Evolutionary conservation across 2,113 vertebrate genomes (phyloP).

Genomic region (Naja naja): DNA sequence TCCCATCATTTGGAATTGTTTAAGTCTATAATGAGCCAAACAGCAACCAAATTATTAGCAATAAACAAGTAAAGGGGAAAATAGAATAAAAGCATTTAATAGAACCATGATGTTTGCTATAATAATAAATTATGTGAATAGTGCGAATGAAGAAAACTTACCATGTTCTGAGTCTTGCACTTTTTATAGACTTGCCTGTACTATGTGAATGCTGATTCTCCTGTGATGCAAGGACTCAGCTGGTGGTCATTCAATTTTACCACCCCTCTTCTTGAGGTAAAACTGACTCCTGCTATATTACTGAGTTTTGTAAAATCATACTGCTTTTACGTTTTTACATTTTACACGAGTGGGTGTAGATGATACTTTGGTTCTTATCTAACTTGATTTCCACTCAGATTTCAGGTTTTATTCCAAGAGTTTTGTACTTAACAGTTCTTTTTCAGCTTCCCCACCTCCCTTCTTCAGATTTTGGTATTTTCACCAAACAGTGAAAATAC

Average conservation of each 20-base stretch:
- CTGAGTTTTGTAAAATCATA: conserved; percentile 25
- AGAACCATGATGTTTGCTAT: conserved; percentile 6
- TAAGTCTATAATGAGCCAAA: not conserved
- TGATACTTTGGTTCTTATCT: conserved; percentile 18
- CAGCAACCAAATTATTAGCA: not conserved
- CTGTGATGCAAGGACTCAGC: not conserved
- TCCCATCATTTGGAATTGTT: conserved; percentile 1
- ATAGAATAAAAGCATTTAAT: not conserved
- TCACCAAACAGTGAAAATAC: too few relatives aligned
- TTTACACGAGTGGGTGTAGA: conserved; percentile 2
- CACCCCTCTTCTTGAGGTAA: conserved; percentile 25
- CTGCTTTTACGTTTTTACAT: not conserved
- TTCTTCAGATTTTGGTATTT: not conserved
- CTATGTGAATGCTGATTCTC: conserved; percentile 15
- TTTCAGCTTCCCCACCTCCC: not conserved
- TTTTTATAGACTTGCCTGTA: not conserved
- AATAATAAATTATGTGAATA: conserved; percentile 30
- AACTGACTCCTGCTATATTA: conserved; percentile 17
- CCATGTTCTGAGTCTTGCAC: conserved; percentile 28
- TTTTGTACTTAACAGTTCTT: not conserved
- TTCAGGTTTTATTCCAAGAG: not conserved
- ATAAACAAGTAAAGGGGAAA: not conserved
- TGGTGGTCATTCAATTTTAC: conserved; percentile 9
- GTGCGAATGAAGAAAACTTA: conserved; percentile 35
- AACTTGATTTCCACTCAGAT: not conserved